Conservation (phyloP, 2,113 vertebrate genomes). For the Ceyx cyanopectus region DNA sequence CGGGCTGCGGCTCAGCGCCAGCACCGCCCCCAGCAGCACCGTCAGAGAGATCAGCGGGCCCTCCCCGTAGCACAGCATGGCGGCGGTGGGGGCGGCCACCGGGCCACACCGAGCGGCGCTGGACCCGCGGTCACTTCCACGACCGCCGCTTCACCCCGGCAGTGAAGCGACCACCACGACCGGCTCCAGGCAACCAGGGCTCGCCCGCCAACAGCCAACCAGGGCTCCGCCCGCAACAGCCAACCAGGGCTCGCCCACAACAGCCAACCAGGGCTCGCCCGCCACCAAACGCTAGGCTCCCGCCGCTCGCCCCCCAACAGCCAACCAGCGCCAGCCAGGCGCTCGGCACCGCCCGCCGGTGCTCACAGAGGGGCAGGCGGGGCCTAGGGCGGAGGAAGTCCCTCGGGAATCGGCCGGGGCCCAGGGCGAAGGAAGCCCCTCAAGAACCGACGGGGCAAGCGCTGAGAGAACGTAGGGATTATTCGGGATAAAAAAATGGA, state of each 20-base stretch:
- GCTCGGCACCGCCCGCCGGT: not conserved
- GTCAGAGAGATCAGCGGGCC: conserved; percentile 79
- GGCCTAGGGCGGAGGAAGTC: fast-evolving
- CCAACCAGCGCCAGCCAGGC: not conserved
- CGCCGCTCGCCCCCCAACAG: not conserved
- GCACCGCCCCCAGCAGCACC: conserved; percentile 75
- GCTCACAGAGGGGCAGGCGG: not conserved
- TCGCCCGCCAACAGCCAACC: not conserved
- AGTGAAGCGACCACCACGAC: fast-evolving
- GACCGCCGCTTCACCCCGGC: not conserved
- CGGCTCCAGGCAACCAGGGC: not conserved
- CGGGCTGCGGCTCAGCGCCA: conserved; percentile 84
- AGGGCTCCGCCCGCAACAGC: not conserved
- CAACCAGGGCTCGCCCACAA: not conserved
- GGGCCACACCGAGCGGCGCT: not conserved
- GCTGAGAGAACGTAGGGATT: fast-evolving
- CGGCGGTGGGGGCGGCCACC: not conserved
- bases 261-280: not conserved
- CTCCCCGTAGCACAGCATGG: conserved; percentile 81
- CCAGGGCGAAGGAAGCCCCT: fast-evolving
- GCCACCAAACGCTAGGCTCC: not conserved
- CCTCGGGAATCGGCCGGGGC: not conserved
- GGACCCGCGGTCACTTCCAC: not conserved
- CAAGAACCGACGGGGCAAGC: fast-evolving
- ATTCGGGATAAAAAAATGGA: not conserved